These are phyloP conservation scores for Smithornis capensis DNA, from an alignment of 2,113 vertebrate species.

Conservation along the genomic window DNA sequence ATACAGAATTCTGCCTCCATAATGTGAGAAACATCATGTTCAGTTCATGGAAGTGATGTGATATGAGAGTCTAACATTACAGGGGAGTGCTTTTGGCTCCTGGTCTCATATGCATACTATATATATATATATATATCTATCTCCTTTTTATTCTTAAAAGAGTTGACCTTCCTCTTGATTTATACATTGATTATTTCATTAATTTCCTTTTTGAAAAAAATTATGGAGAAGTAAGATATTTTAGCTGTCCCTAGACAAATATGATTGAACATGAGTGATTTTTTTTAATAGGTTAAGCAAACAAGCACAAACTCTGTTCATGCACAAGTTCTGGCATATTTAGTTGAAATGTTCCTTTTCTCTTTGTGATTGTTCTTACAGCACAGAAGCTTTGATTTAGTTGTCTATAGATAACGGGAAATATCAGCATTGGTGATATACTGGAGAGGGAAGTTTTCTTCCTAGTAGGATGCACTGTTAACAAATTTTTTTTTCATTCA, in stretches of 20 bases:
- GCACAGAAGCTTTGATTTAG: neutral
- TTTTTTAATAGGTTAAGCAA: neutral
- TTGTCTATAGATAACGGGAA: neutral
- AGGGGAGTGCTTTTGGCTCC: neutral
- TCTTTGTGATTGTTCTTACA: neutral
- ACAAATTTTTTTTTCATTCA: neutral
- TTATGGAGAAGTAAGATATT: neutral
- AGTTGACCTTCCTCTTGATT: neutral
- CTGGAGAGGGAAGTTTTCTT: neutral
- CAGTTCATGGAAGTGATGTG: neutral
- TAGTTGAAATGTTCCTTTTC: neutral
- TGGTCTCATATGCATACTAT: neutral
- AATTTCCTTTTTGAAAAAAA: neutral
- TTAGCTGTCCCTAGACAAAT: neutral
- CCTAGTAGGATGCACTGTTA: neutral
- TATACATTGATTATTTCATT: neutral
- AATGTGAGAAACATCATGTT: neutral
- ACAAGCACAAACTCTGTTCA: neutral
- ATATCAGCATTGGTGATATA: neutral
- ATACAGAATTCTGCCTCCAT: neutral
- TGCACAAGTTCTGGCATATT: neutral
- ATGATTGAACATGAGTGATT: neutral
- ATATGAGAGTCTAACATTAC: neutral
- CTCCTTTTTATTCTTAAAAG: neutral
- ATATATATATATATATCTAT: no score